Percentiles rank a stretch among this genome's conserved stretches.
phyloP scores from a whole-genome alignment of 2,797 vertebrate species.

The Rhabdophis nuchalis region DNA sequence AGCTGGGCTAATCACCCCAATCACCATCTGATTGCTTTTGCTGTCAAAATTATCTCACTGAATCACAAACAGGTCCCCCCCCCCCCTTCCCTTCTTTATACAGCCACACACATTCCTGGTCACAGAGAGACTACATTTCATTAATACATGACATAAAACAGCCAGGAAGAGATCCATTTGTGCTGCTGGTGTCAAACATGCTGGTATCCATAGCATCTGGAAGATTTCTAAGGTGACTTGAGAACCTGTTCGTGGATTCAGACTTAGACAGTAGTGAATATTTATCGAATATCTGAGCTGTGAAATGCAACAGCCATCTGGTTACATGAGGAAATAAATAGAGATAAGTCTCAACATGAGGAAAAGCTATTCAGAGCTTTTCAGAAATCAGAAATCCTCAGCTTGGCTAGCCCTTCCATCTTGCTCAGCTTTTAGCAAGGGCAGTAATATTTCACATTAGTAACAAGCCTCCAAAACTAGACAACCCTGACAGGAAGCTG shows the following conservation, averaged over 20 bases:
- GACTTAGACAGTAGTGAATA: constrained; percentile 4
- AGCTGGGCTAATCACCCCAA: constrained; percentile 25
- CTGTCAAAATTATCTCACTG: constrained; percentile 13
- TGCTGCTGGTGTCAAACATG: neutral
- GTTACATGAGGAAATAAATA: constrained; percentile 26
- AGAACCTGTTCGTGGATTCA: constrained; percentile 1
- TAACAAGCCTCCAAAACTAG: neutral
- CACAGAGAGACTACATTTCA: neutral
- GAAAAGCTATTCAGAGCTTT: constrained; percentile 23
- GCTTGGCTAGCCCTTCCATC: neutral
- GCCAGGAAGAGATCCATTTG: constrained; percentile 6
- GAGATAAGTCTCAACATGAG: constrained; percentile 31
- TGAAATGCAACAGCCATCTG: constrained; percentile 24
- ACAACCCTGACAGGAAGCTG: neutral
- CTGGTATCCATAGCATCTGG: neutral
- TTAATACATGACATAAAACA: neutral
- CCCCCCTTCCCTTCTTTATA: neutral
- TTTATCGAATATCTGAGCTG: constrained; percentile 7
- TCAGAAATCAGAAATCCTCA: neutral
- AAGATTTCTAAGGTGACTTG: constrained; percentile 18
- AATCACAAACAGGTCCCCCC: neutral
- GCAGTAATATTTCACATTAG: neutral
- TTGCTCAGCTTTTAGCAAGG: neutral
- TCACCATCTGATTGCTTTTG: constrained; percentile 31
- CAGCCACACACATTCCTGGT: neutral